Evolutionary conservation across 2,113 vertebrate species (phyloP).

Genomic region (Paracanthobrama guichenoti): DNA sequence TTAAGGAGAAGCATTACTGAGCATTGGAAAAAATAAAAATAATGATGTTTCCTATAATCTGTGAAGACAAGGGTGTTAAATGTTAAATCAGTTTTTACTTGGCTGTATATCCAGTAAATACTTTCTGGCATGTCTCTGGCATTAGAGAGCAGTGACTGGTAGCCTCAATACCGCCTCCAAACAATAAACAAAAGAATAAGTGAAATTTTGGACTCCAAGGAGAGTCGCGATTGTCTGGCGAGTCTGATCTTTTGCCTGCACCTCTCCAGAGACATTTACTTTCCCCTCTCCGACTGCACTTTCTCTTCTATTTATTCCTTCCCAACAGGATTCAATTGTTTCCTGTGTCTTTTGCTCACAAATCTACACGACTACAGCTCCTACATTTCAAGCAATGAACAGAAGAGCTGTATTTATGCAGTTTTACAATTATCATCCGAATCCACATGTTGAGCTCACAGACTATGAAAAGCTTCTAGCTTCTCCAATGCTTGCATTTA

Average conservation of each 20-base stretch:
- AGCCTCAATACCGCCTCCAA: conserved; percentile 55
- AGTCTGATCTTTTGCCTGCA: conserved; percentile 48
- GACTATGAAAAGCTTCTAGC: neutral
- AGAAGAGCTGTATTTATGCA: conserved; percentile 24
- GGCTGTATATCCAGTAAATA: neutral
- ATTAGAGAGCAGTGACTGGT: conserved; percentile 53
- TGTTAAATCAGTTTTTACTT: conserved; percentile 2
- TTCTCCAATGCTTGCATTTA: neutral
- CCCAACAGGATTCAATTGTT: conserved; percentile 31
- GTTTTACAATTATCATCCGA: conserved; percentile 12
- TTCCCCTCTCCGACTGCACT: conserved; percentile 13
- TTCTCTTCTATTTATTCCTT: conserved; percentile 25
- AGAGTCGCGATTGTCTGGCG: conserved; percentile 14
- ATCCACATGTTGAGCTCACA: conserved; percentile 27
- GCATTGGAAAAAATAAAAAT: neutral
- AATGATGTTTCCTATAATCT: neutral
- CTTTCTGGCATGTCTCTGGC: conserved; percentile 27
- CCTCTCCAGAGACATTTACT: conserved; percentile 57
- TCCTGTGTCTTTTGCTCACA: neutral
- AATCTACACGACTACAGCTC: neutral
- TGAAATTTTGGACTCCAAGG: conserved; percentile 69
- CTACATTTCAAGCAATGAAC: neutral
- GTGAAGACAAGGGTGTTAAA: neutral
- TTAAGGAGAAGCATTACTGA: neutral
- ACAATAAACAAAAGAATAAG: conserved; percentile 65